Percentiles rank a stretch among this genome's conserved stretches.
Conservation (phyloP, 2,113 vertebrate species). For the Microcebus ravelobensis region DNA sequence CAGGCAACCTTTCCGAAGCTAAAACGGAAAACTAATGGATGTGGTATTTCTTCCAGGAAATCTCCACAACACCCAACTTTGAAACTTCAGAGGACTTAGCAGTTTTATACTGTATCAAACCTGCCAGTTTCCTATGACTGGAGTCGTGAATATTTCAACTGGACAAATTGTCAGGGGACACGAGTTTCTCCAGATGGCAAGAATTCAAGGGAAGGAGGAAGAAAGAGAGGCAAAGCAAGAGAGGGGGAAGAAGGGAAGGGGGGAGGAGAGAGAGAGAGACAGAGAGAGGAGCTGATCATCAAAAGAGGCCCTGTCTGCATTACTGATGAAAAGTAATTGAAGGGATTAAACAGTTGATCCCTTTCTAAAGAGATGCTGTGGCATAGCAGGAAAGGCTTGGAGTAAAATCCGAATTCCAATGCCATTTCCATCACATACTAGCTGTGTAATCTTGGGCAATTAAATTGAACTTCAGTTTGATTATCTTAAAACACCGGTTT, state of each 20-base stretch:
- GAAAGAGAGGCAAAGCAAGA: neutral
- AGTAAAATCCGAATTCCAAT: neutral
- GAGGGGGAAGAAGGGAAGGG: neutral
- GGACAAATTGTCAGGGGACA: slow-evolving; percentile 24
- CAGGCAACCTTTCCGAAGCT: slow-evolving; percentile 62
- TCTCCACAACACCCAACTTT: neutral
- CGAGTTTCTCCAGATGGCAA: neutral
- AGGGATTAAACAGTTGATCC: neutral
- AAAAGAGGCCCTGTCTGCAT: neutral
- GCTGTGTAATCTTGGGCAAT: neutral
- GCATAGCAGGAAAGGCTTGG: neutral
- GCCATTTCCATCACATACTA: neutral
- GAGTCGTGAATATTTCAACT: slow-evolving; percentile 20
- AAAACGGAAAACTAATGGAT: slow-evolving; percentile 60
- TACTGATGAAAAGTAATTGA: neutral
- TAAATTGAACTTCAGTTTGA: neutral
- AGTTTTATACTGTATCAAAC: slow-evolving; percentile 20
- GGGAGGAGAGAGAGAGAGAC: neutral
- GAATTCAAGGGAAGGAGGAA: slow-evolving; percentile 32
- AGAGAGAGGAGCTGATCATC: neutral
- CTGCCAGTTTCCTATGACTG: neutral
- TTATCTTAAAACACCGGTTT: neutral
- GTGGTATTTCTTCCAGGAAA: slow-evolving; percentile 69
- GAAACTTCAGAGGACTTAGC: neutral
- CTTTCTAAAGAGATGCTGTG: neutral